Conservation (phyloP, 2,113 vertebrate genomes). For the Corvus hawaiiensis region DNA sequence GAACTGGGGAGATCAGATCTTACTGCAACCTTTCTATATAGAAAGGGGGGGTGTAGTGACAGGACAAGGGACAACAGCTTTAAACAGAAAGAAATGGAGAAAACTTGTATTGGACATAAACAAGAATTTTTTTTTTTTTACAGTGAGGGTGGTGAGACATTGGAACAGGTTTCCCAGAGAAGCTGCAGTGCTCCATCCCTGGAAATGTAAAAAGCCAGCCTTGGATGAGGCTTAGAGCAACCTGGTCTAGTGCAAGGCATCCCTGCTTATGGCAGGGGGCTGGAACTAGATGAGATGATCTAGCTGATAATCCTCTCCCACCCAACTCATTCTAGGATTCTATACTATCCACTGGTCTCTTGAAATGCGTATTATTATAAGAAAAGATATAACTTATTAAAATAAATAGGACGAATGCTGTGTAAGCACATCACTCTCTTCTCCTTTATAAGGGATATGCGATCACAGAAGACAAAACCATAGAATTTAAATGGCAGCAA, state of each 20-base stretch:
- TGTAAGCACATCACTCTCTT: neutral
- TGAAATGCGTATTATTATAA: neutral
- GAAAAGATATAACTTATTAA: neutral
- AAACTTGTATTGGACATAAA: neutral
- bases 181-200: neutral
- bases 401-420: neutral
- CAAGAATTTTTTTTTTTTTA: neutral
- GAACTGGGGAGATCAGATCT: neutral
- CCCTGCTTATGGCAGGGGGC: neutral
- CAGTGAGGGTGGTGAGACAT: neutral
- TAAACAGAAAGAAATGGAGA: neutral
- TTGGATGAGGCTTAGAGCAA: neutral
- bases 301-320: neutral
- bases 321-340: neutral
- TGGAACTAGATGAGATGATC: neutral
- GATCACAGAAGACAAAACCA: neutral
- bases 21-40: neutral
- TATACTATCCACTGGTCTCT: neutral
- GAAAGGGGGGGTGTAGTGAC: neutral
- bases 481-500: neutral
- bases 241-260: neutral
- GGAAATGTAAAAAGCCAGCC: neutral
- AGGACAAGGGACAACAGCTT: accelerated
- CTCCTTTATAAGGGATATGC: neutral
- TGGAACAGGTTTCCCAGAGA: neutral